These are phyloP conservation scores for Pachydiplax longipennis DNA, from an alignment of 2,888 invertebrate genomes.

Conservation along the genomic window DNA sequence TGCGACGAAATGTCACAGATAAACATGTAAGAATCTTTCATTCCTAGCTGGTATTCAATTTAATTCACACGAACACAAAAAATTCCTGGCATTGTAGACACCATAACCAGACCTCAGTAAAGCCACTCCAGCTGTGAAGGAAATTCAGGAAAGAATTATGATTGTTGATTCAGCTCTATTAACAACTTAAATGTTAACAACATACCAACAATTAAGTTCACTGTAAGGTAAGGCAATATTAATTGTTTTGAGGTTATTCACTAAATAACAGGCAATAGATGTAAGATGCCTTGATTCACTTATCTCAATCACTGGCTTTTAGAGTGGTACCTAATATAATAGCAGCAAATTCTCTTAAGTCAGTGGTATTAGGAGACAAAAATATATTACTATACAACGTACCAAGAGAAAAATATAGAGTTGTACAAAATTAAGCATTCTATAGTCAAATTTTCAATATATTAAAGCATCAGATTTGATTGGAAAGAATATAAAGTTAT, in stretches of 20 bases:
- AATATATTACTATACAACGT: conserved; percentile 25
- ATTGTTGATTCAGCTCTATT: not conserved
- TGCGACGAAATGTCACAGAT: too few species aligned
- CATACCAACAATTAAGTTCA: conserved; percentile 20
- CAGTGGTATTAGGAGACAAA: not conserved
- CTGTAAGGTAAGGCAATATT: conserved; percentile 33
- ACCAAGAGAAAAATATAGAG: conserved; percentile 23
- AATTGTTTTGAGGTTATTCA: conserved; percentile 33
- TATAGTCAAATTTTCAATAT: not conserved
- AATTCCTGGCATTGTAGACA: not conserved
- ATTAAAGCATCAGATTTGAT: conserved; percentile 17
- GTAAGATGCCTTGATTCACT: not conserved
- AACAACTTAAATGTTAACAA: not conserved
- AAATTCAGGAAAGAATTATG: not conserved
- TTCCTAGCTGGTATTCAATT: too few species aligned
- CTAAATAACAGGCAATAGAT: not conserved
- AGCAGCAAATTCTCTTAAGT: not conserved
- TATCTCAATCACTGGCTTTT: not conserved
- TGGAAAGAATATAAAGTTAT: not conserved
- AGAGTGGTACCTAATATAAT: not conserved
- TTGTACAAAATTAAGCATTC: conserved; percentile 22
- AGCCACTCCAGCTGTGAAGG: not conserved
- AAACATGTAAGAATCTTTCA: too few species aligned
- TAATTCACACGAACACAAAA: not conserved
- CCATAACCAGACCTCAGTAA: not conserved